phyloP scores from a whole-genome alignment of 2,888 invertebrate genomes.

The Noctua janthe region DNA sequence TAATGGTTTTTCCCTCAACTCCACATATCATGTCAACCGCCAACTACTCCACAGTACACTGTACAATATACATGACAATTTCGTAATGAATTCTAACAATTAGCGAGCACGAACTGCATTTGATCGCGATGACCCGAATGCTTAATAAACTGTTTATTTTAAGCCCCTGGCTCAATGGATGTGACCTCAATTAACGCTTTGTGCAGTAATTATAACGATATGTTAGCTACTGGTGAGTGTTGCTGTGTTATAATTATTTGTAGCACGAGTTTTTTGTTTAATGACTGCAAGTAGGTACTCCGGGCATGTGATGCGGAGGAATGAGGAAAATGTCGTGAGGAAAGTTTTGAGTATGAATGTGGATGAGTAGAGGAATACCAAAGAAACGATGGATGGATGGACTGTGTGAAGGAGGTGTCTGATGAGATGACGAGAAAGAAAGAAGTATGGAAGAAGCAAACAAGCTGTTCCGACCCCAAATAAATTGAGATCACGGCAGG shows the following conservation, averaged over 20 bases:
- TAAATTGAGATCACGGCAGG: not conserved
- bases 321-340: not conserved
- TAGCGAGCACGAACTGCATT: conserved; percentile 44
- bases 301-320: not conserved
- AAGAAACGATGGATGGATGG: not conserved
- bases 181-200: conserved; percentile 74
- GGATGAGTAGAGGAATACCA: not conserved
- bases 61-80: conserved; percentile 23
- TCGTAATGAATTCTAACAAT: conserved; percentile 58
- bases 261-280: not conserved
- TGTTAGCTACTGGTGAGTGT: conserved; percentile 32
- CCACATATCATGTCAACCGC: not conserved
- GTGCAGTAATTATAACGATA: conserved; percentile 60
- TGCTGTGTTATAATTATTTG: conserved; percentile 1
- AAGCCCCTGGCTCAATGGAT: conserved; percentile 69
- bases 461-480: not conserved
- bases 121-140: conserved; percentile 68
- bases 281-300: not conserved
- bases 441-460: not conserved
- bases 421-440: not conserved
- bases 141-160: conserved; percentile 74
- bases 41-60: not conserved
- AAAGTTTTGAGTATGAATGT: not conserved
- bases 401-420: not conserved
- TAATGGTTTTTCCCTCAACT: not conserved